Evolutionary conservation across 2,888 invertebrate genomes (phyloP).

Genomic region (Drosophila vallismaia): DNA sequence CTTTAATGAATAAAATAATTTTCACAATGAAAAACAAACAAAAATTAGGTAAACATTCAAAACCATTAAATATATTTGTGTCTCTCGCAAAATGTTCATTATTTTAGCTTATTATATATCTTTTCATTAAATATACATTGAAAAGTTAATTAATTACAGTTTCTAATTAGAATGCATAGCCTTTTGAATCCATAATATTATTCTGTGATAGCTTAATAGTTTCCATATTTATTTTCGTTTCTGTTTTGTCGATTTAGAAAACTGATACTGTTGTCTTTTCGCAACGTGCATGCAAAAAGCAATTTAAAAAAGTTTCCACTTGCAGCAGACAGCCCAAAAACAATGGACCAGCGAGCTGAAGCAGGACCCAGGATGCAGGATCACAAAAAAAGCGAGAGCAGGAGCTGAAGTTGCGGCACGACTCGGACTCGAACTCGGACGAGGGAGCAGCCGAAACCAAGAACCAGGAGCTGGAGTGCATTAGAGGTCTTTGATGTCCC

Average conservation of each 20-base stretch:
- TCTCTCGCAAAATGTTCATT: too few species aligned
- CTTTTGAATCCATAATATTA: too few species aligned
- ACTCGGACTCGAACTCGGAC: background rate
- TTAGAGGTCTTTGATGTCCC: constrained; percentile 9
- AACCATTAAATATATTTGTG: too few species aligned
- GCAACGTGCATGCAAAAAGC: constrained; percentile 25
- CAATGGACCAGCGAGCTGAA: background rate
- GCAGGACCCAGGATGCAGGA: background rate
- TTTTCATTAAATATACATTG: too few species aligned
- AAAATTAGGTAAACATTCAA: too few species aligned
- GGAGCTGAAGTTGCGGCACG: background rate
- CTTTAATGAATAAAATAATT: too few species aligned
- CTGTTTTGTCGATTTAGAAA: background rate
- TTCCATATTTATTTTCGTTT: background rate
- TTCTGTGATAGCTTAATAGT: too few species aligned
- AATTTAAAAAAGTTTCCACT: constrained; percentile 41
- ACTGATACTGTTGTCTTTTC: background rate
- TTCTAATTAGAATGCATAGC: background rate
- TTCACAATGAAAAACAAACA: too few species aligned
- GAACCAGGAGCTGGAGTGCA: background rate
- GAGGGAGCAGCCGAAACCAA: too few species aligned
- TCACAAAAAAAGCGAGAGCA: too few species aligned
- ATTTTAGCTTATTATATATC: too few species aligned
- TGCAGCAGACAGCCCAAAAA: constrained; percentile 10
- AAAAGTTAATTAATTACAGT: background rate